These are phyloP conservation scores for Copidosoma floridanum DNA, from an alignment of 1,140 invertebrate species.

Conservation along the genomic window DNA sequence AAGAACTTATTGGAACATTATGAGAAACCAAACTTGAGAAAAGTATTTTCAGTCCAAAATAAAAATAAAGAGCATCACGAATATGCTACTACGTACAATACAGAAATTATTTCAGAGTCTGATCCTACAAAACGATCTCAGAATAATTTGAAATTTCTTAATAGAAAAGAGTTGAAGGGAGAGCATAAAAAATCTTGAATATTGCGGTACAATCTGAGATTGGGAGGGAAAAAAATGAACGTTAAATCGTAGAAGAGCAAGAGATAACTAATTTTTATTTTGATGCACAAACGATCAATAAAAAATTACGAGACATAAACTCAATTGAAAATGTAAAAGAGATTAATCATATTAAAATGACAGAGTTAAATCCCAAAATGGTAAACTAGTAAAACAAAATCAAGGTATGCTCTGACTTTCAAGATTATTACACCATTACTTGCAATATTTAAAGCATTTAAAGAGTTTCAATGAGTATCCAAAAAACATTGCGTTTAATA, in stretches of 20 bases:
- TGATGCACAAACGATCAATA: not conserved
- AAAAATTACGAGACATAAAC: not conserved
- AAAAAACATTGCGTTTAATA: slow-evolving; percentile 30
- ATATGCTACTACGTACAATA: not conserved
- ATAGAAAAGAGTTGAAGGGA: slow-evolving; percentile 24
- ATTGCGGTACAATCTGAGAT: slow-evolving; percentile 29
- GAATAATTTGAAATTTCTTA: slow-evolving; percentile 4
- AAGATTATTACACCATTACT: slow-evolving; percentile 32
- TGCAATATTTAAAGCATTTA: slow-evolving; percentile 29
- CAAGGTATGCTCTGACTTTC: slow-evolving; percentile 33
- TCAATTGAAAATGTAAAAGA: slow-evolving; percentile 14
- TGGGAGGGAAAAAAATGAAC: slow-evolving; percentile 32
- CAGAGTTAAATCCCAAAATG: slow-evolving; percentile 7
- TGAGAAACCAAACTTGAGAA: slow-evolving; percentile 28
- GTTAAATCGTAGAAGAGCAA: too few species aligned
- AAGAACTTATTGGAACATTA: slow-evolving; percentile 24
- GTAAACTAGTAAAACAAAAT: slow-evolving; percentile 9
- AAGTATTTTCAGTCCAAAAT: slow-evolving; percentile 13
- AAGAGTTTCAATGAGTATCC: slow-evolving; percentile 27
- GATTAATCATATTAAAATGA: slow-evolving; percentile 8
- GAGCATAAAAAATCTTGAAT: slow-evolving; percentile 2
- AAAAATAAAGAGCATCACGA: not conserved
- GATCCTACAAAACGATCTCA: too few species aligned
- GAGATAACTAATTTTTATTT: not conserved
- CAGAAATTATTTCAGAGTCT: not conserved